phyloP scores from a whole-genome alignment of 35 echinoderm and acorn worm genomes.

The Heliocidaris erythrogramma region DNA sequence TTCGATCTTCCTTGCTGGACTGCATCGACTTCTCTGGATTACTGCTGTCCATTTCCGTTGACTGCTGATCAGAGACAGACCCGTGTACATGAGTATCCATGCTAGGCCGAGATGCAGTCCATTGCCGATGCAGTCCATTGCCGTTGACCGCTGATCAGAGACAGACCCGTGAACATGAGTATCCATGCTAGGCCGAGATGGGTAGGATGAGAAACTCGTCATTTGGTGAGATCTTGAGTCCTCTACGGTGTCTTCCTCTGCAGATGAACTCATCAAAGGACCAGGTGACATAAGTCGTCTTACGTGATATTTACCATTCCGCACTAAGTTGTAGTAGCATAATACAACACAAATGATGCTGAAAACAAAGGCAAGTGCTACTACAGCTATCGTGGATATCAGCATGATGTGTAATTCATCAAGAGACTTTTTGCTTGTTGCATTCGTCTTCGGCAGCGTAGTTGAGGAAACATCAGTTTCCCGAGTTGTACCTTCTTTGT shows the following conservation, averaged over 20 bases:
- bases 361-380: neutral
- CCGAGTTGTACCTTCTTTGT: too few relatives aligned
- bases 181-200: neutral
- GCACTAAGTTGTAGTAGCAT: too few relatives aligned
- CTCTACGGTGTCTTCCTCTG: neutral
- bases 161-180: neutral
- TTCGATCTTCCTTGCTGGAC: neutral
- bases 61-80: too few relatives aligned
- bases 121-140: too few relatives aligned
- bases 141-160: neutral
- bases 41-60: neutral
- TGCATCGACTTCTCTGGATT: neutral
- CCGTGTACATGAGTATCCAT: too few relatives aligned
- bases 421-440: too few relatives aligned
- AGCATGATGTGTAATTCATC: neutral
- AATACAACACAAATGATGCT: too few relatives aligned
- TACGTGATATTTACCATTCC: too few relatives aligned
- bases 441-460: too few relatives aligned
- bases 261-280: neutral
- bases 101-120: too few relatives aligned
- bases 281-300: too few relatives aligned
- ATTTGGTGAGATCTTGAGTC: neutral
- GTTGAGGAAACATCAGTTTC: too few relatives aligned
- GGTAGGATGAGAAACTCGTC: neutral
- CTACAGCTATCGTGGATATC: neutral